A percentile compares a stretch with the other conserved stretches of the same genome.
Conservation (phyloP, 1,140 invertebrate genomes). For the silkworm (Bombyx mori) region DNA sequence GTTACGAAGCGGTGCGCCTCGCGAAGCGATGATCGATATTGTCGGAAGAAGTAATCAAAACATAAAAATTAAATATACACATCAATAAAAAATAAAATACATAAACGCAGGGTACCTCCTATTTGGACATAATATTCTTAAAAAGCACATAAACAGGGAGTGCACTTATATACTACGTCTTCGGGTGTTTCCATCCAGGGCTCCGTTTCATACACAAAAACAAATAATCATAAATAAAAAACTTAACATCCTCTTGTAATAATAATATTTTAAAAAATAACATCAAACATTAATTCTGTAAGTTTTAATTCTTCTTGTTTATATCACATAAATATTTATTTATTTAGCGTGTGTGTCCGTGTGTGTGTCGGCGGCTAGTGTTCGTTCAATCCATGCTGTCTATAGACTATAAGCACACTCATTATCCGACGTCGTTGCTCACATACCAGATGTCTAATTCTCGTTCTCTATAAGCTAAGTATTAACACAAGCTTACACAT, state of each 20-base stretch:
- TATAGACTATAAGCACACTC: slow-evolving; percentile 54
- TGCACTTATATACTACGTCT: slow-evolving; percentile 54
- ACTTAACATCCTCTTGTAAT: slow-evolving; percentile 36
- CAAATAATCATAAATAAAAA: slow-evolving; percentile 32
- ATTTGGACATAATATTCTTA: slow-evolving; percentile 39
- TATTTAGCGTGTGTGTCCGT: slow-evolving; percentile 34
- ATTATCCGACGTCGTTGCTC: slow-evolving; percentile 51
- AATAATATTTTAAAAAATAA: slow-evolving; percentile 36
- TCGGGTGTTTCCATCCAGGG: slow-evolving; percentile 47
- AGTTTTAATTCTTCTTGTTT: slow-evolving; percentile 5
- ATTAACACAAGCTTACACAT: background rate
- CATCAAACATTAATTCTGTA: slow-evolving; percentile 35
- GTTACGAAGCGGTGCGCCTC: slow-evolving; percentile 58
- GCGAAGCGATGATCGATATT: slow-evolving; percentile 52
- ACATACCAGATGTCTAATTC: slow-evolving; percentile 57
- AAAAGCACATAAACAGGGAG: slow-evolving; percentile 69
- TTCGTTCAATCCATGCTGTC: slow-evolving; percentile 43
- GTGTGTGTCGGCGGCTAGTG: slow-evolving; percentile 29
- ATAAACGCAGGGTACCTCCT: slow-evolving; percentile 50
- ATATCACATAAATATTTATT: background rate
- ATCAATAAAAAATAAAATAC: slow-evolving; percentile 32
- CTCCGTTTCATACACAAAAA: slow-evolving; percentile 42
- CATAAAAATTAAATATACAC: slow-evolving; percentile 43
- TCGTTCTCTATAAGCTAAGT: too few relatives aligned
- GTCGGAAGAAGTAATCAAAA: slow-evolving; percentile 37